Conservation (phyloP, 2,797 vertebrate genomes). For the Manis pentadactyla region DNA sequence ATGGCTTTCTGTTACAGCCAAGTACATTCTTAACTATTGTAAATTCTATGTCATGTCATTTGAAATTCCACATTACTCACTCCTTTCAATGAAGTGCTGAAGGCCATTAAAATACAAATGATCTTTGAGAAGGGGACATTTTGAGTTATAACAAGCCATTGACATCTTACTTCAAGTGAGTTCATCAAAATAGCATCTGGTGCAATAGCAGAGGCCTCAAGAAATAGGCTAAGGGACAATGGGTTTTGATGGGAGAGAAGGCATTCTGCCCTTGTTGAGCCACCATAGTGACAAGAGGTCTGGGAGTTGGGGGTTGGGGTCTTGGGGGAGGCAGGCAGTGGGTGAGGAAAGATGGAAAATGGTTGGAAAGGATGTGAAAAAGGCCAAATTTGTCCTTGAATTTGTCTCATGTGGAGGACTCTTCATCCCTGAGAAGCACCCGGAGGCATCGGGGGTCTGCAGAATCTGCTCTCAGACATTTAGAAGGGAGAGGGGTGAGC, state of each 20-base stretch:
- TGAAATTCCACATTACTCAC: neutral
- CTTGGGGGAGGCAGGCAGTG: neutral
- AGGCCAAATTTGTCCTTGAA: neutral
- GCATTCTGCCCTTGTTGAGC: neutral
- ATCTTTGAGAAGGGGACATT: slow-evolving; percentile 8
- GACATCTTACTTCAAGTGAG: neutral
- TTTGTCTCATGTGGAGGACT: neutral
- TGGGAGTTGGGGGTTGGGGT: neutral
- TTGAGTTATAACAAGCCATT: slow-evolving; percentile 29
- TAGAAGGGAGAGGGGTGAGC: neutral
- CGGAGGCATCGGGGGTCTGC: neutral
- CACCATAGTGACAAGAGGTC: neutral
- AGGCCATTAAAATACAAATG: slow-evolving; percentile 26
- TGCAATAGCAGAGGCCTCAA: neutral
- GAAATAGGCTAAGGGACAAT: neutral
- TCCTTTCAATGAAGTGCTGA: slow-evolving; percentile 34
- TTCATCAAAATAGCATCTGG: neutral
- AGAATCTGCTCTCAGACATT: neutral
- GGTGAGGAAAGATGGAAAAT: neutral
- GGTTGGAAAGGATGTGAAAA: neutral
- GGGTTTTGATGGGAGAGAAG: neutral
- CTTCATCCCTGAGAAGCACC: neutral
- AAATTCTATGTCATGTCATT: neutral
- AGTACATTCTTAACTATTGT: neutral
- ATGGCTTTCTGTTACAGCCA: neutral